Evolutionary conservation across 2,888 invertebrate species (phyloP).

Genomic region (Calameuta pallipes): DNA sequence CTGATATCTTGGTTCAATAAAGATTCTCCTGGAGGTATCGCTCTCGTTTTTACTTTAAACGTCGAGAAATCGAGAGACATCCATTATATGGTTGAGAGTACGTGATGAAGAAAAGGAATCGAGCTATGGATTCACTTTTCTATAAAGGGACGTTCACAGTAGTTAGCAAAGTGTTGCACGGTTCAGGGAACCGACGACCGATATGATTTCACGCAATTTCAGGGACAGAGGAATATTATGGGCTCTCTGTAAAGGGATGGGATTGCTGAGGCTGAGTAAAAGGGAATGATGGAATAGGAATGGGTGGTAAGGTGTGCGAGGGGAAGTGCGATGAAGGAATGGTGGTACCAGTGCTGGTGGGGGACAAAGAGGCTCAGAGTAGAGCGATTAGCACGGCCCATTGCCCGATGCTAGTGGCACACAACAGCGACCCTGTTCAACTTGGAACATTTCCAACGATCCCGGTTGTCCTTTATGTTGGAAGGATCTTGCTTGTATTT

Average conservation of each 20-base stretch:
- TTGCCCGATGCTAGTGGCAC: conserved; percentile 55
- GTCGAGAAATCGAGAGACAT: not conserved
- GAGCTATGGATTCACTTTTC: not conserved
- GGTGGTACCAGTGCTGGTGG: not conserved
- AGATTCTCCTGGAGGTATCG: not conserved
- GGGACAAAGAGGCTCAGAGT: conserved; percentile 44
- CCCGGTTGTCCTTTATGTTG: conserved; percentile 49
- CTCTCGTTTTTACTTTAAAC: not conserved
- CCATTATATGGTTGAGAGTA: not conserved
- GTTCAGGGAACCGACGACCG: conserved; percentile 18
- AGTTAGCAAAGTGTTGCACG: conserved; percentile 3
- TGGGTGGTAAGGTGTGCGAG: conserved; percentile 7
- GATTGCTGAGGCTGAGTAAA: conserved; percentile 10
- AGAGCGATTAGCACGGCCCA: conserved; percentile 63
- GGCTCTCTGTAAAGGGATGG: conserved; percentile 18
- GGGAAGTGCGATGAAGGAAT: not conserved
- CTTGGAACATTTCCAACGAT: conserved; percentile 59
- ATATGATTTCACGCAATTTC: conserved; percentile 57
- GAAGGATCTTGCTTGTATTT: conserved; percentile 10
- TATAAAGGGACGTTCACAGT: not conserved
- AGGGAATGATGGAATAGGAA: conserved; percentile 16
- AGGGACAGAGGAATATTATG: conserved; percentile 38
- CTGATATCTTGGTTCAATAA: not conserved
- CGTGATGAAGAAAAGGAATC: not conserved
- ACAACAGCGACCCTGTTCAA: conserved; percentile 58